phyloP scores from a whole-genome alignment of 1,140 invertebrate genomes.

The Hestina assimilis region DNA sequence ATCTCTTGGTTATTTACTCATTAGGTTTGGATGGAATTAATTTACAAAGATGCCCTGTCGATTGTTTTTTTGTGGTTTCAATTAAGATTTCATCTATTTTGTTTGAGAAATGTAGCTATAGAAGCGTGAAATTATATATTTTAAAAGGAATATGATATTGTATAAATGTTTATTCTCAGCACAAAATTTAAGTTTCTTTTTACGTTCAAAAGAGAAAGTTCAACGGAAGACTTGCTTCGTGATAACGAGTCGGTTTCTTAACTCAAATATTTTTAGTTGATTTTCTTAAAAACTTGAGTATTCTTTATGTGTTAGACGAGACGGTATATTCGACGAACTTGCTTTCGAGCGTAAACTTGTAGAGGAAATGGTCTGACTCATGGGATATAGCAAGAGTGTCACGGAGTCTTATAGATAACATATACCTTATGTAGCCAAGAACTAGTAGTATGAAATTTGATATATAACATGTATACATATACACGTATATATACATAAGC shows the following conservation, averaged over 20 bases:
- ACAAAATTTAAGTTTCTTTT: neutral
- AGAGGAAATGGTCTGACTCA: constrained; percentile 9
- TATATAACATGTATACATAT: too few relatives aligned
- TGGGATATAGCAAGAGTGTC: neutral
- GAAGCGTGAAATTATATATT: neutral
- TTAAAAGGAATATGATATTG: neutral
- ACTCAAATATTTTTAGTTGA: constrained; percentile 29
- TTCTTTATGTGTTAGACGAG: constrained; percentile 36
- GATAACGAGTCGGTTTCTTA: constrained; percentile 7
- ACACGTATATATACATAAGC: too few relatives aligned
- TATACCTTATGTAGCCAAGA: too few relatives aligned
- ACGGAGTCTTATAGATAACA: neutral
- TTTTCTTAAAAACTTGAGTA: constrained; percentile 33
- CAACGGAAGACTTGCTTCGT: constrained; percentile 9
- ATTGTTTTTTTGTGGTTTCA: neutral
- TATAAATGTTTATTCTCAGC: neutral
- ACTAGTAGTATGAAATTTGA: too few relatives aligned
- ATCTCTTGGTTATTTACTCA: constrained; percentile 4
- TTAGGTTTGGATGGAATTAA: neutral
- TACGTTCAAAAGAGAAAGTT: neutral
- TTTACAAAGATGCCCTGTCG: neutral
- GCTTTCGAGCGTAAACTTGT: constrained; percentile 18
- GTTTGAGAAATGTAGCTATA: too few relatives aligned
- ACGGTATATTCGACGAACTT: constrained; percentile 30
- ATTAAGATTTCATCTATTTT: neutral